A percentile compares a stretch with the other conserved stretches of the same genome.
These are phyloP conservation scores for Hyposoter didymator DNA, from an alignment of 2,888 invertebrate genomes.

Conservation along the genomic window DNA sequence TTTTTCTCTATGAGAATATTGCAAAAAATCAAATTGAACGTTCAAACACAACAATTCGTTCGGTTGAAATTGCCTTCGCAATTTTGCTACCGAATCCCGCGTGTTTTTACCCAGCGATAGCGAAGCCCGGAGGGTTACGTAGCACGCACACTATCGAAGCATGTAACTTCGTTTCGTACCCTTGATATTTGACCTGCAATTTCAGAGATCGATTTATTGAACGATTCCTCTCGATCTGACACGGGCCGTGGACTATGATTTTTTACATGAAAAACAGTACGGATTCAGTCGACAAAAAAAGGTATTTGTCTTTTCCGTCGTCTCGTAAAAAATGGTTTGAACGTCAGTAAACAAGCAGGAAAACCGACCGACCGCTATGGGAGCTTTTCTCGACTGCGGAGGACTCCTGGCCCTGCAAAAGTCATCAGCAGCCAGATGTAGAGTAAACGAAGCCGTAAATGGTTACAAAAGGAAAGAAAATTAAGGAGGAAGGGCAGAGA, in stretches of 20 bases:
- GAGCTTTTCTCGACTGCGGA: conserved; percentile 48
- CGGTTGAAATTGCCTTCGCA: background rate
- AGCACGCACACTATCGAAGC: conserved; percentile 9
- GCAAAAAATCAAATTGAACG: conserved; percentile 41
- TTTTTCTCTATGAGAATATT: background rate
- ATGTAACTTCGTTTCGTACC: background rate
- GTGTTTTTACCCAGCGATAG: background rate
- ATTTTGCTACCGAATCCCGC: conserved; percentile 10
- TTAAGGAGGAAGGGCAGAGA: conserved; percentile 45
- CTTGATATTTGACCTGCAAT: too few relatives aligned
- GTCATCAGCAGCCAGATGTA: conserved; percentile 64
- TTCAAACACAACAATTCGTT: background rate
- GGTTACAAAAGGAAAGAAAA: conserved; percentile 51
- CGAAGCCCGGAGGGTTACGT: background rate
- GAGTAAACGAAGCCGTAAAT: conserved; percentile 64
- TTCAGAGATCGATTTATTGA: too few relatives aligned
- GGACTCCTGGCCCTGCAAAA: conserved; percentile 43
- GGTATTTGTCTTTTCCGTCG: too few relatives aligned
- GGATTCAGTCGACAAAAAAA: too few relatives aligned
- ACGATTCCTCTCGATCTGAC: too few relatives aligned
- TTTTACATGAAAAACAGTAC: too few relatives aligned
- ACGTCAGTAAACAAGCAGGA: conserved; percentile 1
- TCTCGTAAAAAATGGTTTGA: background rate
- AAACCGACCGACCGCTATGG: conserved; percentile 1
- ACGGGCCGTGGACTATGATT: background rate